Conservation (phyloP, 2,113 vertebrate genomes). For the Carassius carassius region DNA sequence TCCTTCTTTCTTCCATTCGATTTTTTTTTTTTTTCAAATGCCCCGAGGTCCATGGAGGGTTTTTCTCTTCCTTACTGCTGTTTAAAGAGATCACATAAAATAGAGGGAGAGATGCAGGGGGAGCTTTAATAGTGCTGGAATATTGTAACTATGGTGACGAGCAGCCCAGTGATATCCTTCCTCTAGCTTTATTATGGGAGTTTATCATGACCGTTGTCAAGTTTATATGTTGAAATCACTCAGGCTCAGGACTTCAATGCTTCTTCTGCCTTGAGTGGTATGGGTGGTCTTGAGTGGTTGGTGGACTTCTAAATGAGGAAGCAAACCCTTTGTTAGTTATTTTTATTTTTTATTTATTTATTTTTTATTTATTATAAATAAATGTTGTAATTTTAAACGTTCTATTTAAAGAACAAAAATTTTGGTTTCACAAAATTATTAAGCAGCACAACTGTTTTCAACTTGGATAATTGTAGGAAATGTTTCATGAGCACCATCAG, state of each 20-base stretch:
- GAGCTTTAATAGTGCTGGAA: constrained; percentile 56
- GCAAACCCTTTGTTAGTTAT: not conserved
- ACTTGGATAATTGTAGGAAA: no score
- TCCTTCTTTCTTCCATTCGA: constrained; percentile 27
- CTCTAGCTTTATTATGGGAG: constrained; percentile 53
- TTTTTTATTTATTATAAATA: no score
- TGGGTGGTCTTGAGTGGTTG: not conserved
- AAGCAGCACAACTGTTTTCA: no score
- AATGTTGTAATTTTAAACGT: no score
- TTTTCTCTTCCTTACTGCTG: constrained; percentile 55
- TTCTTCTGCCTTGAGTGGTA: constrained; percentile 24
- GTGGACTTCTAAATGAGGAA: not conserved
- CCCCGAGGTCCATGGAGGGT: constrained; percentile 46
- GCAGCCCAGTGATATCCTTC: constrained; percentile 43
- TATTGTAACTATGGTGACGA: constrained; percentile 60
- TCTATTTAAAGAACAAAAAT: no score
- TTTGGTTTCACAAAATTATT: no score
- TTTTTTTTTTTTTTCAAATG: constrained; percentile 44
- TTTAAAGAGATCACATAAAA: constrained; percentile 61
- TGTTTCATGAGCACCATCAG: no score
- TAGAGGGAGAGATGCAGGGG: constrained; percentile 47
- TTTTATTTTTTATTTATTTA: no score
- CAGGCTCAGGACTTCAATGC: constrained; percentile 33
- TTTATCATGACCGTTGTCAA: constrained; percentile 55
- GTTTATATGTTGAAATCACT: constrained; percentile 50